These are phyloP conservation scores for Heptranchias perlo DNA, from an alignment of 2,113 vertebrate species.

Conservation along the genomic window DNA sequence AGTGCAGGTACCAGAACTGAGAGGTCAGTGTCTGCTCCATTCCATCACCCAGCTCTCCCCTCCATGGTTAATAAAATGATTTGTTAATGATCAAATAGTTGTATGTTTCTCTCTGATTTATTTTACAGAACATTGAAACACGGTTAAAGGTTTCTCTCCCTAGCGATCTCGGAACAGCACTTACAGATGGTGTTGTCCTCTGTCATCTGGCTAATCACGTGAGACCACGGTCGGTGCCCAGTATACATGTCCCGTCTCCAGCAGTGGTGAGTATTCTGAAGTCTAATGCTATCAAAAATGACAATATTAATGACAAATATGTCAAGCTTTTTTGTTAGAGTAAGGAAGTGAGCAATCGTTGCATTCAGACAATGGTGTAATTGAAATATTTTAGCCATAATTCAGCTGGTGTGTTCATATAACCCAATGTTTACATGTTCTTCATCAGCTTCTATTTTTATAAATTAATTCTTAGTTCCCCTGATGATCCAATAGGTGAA, in stretches of 20 bases:
- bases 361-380: neutral
- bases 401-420: neutral
- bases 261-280: conserved; percentile 74
- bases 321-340: neutral
- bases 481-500: neutral
- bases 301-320: neutral
- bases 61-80: neutral
- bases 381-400: neutral
- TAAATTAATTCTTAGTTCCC: neutral
- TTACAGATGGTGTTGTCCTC: conserved; percentile 91
- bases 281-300: neutral
- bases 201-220: conserved; percentile 97
- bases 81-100: neutral
- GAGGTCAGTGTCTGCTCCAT: neutral
- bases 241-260: conserved; percentile 94
- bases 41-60: neutral
- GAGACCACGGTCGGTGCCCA: conserved; percentile 86
- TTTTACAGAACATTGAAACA: conserved; percentile 80
- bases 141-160: conserved; percentile 87
- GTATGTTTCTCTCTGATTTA: neutral
- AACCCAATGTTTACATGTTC: neutral
- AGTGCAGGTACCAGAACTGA: neutral
- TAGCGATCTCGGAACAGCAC: conserved; percentile 80
- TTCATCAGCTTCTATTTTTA: neutral
- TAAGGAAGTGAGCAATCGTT: neutral